Conservation (phyloP, 37 sponge, comb jelly and placozoan species). For the Agelas oroides region DNA sequence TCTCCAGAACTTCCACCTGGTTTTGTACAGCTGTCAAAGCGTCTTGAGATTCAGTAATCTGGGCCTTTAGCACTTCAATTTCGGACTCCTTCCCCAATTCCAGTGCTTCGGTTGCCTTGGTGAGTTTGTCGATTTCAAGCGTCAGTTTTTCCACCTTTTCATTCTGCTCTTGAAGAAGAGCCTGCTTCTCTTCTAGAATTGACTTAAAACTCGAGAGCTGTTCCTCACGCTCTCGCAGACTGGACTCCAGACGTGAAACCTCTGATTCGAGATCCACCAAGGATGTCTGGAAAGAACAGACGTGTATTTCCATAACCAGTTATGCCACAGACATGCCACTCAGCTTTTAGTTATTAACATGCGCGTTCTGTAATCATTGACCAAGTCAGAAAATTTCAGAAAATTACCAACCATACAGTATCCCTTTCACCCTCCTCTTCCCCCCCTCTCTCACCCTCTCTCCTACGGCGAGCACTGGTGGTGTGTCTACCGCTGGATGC, state of each 20-base stretch:
- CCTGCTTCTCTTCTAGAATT: conserved; percentile 35
- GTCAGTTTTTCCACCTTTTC: neutral
- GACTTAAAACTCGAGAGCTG: conserved; percentile 50
- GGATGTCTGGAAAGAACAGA: conserved; percentile 36
- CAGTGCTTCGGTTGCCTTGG: neutral
- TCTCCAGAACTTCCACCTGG: neutral
- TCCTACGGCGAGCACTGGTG: conserved; percentile 30
- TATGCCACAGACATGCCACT: too few species aligned
- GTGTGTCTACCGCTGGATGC: too few species aligned
- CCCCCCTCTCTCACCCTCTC: conserved; percentile 20
- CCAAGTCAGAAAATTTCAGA: too few species aligned
- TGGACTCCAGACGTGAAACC: conserved; percentile 7
- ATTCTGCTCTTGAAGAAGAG: neutral
- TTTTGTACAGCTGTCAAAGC: too few species aligned
- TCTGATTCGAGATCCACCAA: conserved; percentile 58
- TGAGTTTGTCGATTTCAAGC: neutral
- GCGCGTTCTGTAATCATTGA: too few species aligned
- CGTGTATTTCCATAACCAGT: too few species aligned
- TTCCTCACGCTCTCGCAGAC: conserved; percentile 31
- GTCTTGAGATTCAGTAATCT: neutral
- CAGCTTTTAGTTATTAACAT: too few species aligned
- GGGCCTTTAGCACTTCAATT: neutral
- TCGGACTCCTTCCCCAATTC: neutral
- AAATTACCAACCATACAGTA: too few species aligned
- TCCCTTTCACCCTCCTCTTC: too few species aligned